Percentiles rank a stretch among this genome's conserved stretches.
These are phyloP conservation scores for Buathra laborator DNA, from an alignment of 2,888 invertebrate genomes.

Conservation along the genomic window DNA sequence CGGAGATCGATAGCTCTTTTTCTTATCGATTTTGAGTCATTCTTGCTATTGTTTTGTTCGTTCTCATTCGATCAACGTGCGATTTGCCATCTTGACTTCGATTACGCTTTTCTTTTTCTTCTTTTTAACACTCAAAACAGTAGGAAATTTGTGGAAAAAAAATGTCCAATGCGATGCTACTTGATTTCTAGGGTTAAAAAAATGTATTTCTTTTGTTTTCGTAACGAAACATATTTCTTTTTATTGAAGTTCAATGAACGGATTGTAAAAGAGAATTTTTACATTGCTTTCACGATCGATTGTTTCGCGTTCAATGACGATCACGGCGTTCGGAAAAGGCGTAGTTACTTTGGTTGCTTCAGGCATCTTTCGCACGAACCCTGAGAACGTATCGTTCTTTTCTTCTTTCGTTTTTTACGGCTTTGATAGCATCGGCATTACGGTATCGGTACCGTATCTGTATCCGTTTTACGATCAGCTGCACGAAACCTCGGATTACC, in stretches of 20 bases:
- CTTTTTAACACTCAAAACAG: neutral
- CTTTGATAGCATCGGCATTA: neutral
- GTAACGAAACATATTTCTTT: neutral
- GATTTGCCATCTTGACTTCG: neutral
- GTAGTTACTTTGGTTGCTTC: neutral
- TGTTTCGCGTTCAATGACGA: neutral
- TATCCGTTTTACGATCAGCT: neutral
- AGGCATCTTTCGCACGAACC: neutral
- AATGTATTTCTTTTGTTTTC: neutral
- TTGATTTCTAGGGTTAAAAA: neutral
- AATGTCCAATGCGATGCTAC: neutral
- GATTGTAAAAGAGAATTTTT: neutral
- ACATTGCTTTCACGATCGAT: no score
- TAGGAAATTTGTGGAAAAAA: no score
- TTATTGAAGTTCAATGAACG: neutral
- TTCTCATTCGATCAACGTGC: neutral
- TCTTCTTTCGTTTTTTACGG: neutral
- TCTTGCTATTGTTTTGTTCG: neutral
- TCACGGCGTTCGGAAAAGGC: neutral
- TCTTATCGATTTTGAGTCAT: neutral
- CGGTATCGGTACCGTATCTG: slow-evolving; percentile 4
- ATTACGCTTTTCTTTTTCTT: neutral
- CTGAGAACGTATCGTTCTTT: neutral
- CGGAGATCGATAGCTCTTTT: neutral
- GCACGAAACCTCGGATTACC: no score